Conservation (phyloP, 1,140 invertebrate species). For the Drosophila sucinea region DNA sequence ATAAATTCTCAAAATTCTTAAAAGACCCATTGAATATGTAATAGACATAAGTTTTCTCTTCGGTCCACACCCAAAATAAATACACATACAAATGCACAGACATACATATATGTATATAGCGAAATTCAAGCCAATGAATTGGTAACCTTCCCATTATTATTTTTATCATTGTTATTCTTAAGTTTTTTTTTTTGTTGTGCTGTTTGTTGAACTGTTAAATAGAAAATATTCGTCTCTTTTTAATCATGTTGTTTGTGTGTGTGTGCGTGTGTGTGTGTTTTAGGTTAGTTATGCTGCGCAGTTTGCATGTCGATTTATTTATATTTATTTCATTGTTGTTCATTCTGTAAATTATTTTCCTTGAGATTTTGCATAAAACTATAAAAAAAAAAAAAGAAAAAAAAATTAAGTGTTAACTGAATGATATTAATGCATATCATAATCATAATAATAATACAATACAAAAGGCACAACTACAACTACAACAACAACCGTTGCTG, state of each 20-base stretch:
- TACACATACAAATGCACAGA: neutral
- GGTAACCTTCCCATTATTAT: constrained; percentile 11
- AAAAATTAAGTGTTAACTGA: constrained; percentile 20
- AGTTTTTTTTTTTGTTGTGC: constrained; percentile 1
- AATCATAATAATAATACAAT: constrained; percentile 31
- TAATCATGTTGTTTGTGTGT: constrained; percentile 7
- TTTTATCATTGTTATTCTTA: constrained; percentile 11
- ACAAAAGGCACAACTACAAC: neutral
- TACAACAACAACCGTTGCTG: constrained; percentile 58
- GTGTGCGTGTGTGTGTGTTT: constrained; percentile 42
- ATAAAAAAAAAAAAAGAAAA: constrained; percentile 46
- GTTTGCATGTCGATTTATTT: constrained; percentile 42
- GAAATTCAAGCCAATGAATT: constrained; percentile 3
- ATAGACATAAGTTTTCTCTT: too few species aligned
- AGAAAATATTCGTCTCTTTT: constrained; percentile 8
- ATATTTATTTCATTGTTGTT: constrained; percentile 28
- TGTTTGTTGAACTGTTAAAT: constrained; percentile 3
- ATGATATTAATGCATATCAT: constrained; percentile 25
- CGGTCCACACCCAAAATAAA: neutral
- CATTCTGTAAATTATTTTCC: constrained; percentile 62
- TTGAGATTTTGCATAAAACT: constrained; percentile 67
- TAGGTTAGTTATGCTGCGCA: constrained; percentile 31
- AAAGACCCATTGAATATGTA: too few species aligned
- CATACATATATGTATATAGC: neutral
- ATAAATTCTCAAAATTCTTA: too few species aligned